phyloP scores from a whole-genome alignment of 2,888 invertebrate species.

The Leucozona laternaria region DNA sequence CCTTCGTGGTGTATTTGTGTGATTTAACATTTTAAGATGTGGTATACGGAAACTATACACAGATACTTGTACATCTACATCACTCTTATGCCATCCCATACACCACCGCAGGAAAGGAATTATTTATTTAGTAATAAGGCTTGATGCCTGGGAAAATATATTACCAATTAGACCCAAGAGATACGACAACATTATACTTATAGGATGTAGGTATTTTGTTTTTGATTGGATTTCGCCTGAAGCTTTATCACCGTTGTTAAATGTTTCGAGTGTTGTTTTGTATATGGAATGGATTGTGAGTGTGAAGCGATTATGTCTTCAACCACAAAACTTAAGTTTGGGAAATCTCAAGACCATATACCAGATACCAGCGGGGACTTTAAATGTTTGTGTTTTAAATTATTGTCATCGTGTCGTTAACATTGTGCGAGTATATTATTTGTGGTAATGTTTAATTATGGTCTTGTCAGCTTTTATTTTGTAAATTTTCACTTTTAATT shows the following conservation, averaged over 20 bases:
- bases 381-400: background rate
- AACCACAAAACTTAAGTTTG: background rate
- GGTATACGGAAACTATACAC: background rate
- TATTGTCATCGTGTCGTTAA: background rate
- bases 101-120: background rate
- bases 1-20: background rate
- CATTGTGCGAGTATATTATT: background rate
- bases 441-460: background rate
- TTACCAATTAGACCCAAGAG: constrained; percentile 28
- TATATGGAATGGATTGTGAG: constrained; percentile 5
- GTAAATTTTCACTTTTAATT: background rate
- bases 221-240: constrained; percentile 22
- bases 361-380: background rate
- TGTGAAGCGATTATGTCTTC: constrained; percentile 15
- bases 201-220: background rate
- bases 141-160: constrained; percentile 17
- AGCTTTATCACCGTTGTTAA: constrained; percentile 10
- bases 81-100: background rate
- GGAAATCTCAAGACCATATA: background rate
- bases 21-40: background rate
- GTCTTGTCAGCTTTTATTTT: background rate
- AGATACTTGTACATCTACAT: background rate
- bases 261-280: background rate
- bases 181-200: constrained; percentile 11
- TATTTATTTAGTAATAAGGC: constrained; percentile 32